phyloP scores from a whole-genome alignment of 2,888 invertebrate genomes.

The Kryphioiulus occultus region DNA sequence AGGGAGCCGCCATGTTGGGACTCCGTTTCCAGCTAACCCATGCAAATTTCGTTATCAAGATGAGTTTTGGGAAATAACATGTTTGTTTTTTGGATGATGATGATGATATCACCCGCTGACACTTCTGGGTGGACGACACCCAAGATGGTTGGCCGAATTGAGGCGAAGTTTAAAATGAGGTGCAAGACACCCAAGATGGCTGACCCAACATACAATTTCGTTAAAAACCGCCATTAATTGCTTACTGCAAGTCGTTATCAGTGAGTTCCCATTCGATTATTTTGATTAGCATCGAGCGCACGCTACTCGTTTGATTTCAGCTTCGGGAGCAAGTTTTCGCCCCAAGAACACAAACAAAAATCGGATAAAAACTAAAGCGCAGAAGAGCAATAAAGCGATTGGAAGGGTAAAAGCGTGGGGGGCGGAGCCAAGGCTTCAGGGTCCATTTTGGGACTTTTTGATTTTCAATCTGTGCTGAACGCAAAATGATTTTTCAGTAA shows the following conservation, averaged over 20 bases:
- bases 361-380: not conserved
- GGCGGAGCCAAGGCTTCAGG: not conserved
- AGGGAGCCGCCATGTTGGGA: too few relatives aligned
- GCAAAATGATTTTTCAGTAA: not conserved
- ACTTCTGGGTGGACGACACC: too few relatives aligned
- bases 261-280: not conserved
- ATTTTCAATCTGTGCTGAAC: not conserved
- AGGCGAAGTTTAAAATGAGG: too few relatives aligned
- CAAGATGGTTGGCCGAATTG: too few relatives aligned
- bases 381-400: not conserved
- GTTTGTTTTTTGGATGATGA: too few relatives aligned
- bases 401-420: not conserved
- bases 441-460: not conserved
- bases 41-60: too few relatives aligned
- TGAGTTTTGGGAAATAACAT: too few relatives aligned
- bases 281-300: not conserved
- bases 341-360: not conserved
- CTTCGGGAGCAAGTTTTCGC: not conserved
- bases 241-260: not conserved
- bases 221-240: too few relatives aligned
- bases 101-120: too few relatives aligned
- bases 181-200: too few relatives aligned
- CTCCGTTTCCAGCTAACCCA: too few relatives aligned
- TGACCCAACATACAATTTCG: too few relatives aligned
- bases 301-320: constrained; percentile 13